phyloP scores from a whole-genome alignment of 1,140 invertebrate genomes.

The Drosophila elegans region DNA sequence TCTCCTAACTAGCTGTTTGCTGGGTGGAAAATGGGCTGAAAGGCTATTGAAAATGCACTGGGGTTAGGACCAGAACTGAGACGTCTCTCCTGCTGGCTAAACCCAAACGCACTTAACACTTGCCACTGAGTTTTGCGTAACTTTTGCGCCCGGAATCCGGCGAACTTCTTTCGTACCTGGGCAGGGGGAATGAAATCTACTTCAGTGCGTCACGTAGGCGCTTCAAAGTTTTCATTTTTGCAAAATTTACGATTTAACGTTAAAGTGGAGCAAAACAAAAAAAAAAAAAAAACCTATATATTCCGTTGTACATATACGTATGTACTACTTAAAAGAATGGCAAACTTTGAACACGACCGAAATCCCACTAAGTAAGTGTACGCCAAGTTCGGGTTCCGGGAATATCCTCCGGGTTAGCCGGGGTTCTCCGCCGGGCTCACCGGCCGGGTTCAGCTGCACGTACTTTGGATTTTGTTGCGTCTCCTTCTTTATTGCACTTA shows the following conservation, averaged over 20 bases:
- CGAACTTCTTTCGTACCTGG: slow-evolving; percentile 59
- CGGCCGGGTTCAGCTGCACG: slow-evolving; percentile 71
- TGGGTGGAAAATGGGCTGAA: slow-evolving; percentile 9
- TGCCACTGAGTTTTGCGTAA: slow-evolving; percentile 78
- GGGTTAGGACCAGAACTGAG: slow-evolving; percentile 25
- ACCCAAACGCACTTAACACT: slow-evolving; percentile 80
- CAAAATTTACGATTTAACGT: slow-evolving; percentile 84
- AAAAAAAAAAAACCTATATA: slow-evolving; percentile 38
- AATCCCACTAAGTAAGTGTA: slow-evolving; percentile 84
- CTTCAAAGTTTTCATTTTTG: slow-evolving; percentile 82
- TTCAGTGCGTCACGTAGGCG: slow-evolving; percentile 84
- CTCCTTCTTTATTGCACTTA: slow-evolving; percentile 81
- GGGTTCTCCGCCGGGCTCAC: not conserved
- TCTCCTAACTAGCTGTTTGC: slow-evolving; percentile 66
- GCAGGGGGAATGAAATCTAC: slow-evolving; percentile 53
- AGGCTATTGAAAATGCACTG: not conserved
- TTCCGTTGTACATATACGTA: slow-evolving; percentile 26
- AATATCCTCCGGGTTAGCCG: slow-evolving; percentile 20
- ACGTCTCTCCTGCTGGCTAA: slow-evolving; percentile 57
- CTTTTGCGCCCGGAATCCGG: slow-evolving; percentile 67
- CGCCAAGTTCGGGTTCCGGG: slow-evolving; percentile 18
- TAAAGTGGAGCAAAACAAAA: slow-evolving; percentile 72
- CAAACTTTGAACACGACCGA: slow-evolving; percentile 79
- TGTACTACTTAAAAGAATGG: slow-evolving; percentile 79
- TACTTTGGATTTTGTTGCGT: slow-evolving; percentile 77